Conservation (phyloP, 2,888 invertebrate genomes). For the Cheilosia impressa region DNA sequence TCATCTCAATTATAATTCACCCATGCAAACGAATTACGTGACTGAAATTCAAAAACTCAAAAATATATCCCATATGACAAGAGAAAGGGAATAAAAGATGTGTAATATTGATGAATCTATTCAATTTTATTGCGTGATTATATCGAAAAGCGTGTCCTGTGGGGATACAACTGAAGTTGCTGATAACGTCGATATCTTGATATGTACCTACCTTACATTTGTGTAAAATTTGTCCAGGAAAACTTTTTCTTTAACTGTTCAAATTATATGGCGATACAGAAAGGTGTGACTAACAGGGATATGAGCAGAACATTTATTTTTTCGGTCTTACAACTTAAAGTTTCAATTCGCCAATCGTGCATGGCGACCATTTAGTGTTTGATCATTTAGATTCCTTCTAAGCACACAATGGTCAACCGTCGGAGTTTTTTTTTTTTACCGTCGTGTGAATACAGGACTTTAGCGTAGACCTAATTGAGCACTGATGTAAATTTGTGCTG, state of each 20-base stretch:
- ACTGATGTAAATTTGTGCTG: constrained; percentile 4
- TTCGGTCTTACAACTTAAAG: neutral
- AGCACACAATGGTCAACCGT: neutral
- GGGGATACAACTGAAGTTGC: neutral
- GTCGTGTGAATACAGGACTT: neutral
- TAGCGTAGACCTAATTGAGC: neutral
- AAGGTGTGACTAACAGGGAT: neutral
- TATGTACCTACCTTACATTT: accelerated
- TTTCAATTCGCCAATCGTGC: neutral
- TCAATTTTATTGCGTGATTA: constrained; percentile 21
- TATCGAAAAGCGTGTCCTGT: constrained; percentile 13
- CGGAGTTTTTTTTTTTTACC: neutral
- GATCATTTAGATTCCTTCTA: constrained; percentile 5
- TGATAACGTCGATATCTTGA: neutral
- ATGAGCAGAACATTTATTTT: no score
- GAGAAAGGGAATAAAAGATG: no score
- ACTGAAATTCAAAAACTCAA: constrained; percentile 13
- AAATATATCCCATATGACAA: neutral
- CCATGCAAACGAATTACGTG: constrained; percentile 9
- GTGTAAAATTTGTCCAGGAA: no score
- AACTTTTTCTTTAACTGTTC: neutral
- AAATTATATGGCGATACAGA: neutral
- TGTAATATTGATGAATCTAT: constrained; percentile 22
- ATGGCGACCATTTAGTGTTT: constrained; percentile 11
- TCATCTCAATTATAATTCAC: neutral